A percentile compares a stretch with the other conserved stretches of the same genome.
Conservation (phyloP, 2,888 invertebrate species). For the Dicranocentrus wangi region DNA sequence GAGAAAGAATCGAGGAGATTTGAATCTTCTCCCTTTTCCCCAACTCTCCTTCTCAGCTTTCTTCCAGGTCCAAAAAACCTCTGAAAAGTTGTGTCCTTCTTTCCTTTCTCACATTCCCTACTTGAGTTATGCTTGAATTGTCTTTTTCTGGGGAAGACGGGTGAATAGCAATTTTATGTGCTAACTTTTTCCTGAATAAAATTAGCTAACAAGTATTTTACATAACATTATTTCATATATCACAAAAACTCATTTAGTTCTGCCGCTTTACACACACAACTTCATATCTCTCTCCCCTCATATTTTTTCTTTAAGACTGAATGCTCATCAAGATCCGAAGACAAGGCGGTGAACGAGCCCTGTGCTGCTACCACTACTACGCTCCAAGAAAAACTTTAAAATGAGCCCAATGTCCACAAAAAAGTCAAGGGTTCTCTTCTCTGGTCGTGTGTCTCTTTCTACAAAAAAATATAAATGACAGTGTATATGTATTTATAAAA, state of each 20-base stretch:
- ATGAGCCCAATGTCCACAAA: slow-evolving; percentile 44
- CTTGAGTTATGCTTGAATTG: slow-evolving; percentile 31
- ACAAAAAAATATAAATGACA: not conserved
- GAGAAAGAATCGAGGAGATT: too few relatives aligned
- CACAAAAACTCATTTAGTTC: slow-evolving; percentile 57
- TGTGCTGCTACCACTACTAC: not conserved
- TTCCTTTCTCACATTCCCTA: too few relatives aligned
- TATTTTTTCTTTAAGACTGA: slow-evolving; percentile 39
- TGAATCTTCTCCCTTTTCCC: too few relatives aligned
- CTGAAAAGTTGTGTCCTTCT: too few relatives aligned
- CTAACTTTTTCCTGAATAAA: slow-evolving; percentile 57
- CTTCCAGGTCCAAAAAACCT: too few relatives aligned
- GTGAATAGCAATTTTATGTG: slow-evolving; percentile 58
- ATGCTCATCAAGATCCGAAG: slow-evolving; percentile 51
- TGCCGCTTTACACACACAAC: slow-evolving; percentile 33
- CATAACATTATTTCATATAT: slow-evolving; percentile 62
- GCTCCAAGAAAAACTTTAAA: slow-evolving; percentile 45
- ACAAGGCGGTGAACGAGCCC: slow-evolving; percentile 48
- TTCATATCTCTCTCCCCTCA: slow-evolving; percentile 39
- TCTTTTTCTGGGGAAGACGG: slow-evolving; percentile 41
- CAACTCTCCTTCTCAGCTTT: too few relatives aligned
- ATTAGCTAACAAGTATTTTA: slow-evolving; percentile 57
- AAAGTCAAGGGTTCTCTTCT: slow-evolving; percentile 31
- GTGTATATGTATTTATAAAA: not conserved
- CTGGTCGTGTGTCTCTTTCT: not conserved